Conservation (phyloP, 2,113 vertebrate species). For the Rhinolophus sinicus region DNA sequence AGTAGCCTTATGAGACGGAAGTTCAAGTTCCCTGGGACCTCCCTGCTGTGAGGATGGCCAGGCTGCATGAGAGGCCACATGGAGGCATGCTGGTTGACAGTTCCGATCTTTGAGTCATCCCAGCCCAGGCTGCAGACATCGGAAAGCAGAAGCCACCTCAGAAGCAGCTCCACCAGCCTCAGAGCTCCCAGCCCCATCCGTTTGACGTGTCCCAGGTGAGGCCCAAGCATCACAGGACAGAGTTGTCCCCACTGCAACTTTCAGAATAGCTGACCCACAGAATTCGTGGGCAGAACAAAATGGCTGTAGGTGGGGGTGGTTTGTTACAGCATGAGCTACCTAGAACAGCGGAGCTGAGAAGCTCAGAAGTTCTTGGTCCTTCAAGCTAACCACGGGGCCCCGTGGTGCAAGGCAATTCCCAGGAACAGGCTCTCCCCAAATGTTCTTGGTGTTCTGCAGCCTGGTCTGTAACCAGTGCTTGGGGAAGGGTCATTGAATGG, state of each 20-base stretch:
- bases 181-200: rapidly evolving
- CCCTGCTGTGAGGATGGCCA: neutral
- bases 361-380: neutral
- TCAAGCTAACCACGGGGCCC: rapidly evolving
- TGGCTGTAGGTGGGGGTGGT: rapidly evolving
- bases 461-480: rapidly evolving
- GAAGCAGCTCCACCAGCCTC: rapidly evolving
- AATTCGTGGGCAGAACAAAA: rapidly evolving
- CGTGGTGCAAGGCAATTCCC: rapidly evolving
- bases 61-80: rapidly evolving
- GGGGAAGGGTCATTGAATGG: rapidly evolving
- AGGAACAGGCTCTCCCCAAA: rapidly evolving
- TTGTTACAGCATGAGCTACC: neutral
- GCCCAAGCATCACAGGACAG: rapidly evolving
- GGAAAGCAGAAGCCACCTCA: rapidly evolving
- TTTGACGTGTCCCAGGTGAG: rapidly evolving
- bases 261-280: rapidly evolving
- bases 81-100: rapidly evolving
- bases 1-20: rapidly evolving
- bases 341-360: rapidly evolving
- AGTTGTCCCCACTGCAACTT: neutral
- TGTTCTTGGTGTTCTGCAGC: rapidly evolving
- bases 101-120: rapidly evolving
- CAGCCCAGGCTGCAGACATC: rapidly evolving
- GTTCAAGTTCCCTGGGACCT: neutral